Percentiles rank a stretch among this genome's conserved stretches.
Conservation (phyloP, 2,888 invertebrate species). For the Quadroppia sp. region DNA sequence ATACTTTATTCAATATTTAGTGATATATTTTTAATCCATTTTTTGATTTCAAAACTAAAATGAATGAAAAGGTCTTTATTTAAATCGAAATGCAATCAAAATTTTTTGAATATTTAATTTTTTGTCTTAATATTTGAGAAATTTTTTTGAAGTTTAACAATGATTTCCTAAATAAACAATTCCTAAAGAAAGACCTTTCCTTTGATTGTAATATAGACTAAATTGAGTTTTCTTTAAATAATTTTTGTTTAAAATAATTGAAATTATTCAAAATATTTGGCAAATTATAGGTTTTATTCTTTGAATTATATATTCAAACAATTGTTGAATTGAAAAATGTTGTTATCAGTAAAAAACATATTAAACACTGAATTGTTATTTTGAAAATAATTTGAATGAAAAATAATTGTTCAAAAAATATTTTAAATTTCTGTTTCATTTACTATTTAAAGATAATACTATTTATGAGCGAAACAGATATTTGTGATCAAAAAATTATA, state of each 20-base stretch:
- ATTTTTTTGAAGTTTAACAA: no score
- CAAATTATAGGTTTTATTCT: neutral
- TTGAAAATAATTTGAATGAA: neutral
- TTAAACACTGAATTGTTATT: conserved; percentile 24
- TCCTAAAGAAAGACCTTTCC: conserved; percentile 9
- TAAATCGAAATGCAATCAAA: neutral
- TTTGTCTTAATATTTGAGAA: no score
- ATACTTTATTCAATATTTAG: neutral
- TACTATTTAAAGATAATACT: neutral
- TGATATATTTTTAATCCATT: neutral
- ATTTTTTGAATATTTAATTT: no score
- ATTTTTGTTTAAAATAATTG: neutral
- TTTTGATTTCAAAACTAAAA: neutral
- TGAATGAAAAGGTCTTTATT: neutral
- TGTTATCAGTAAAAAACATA: conserved; percentile 12
- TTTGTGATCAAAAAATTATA: conserved; percentile 31
- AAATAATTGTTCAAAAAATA: neutral
- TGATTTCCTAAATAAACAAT: neutral
- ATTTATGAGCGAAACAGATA: conserved; percentile 23
- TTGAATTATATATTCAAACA: conserved; percentile 17
- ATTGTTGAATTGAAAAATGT: conserved; percentile 18
- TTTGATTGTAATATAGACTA: conserved; percentile 17
- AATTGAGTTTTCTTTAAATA: neutral
- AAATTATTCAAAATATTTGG: neutral
- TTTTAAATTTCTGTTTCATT: conserved; percentile 22